phyloP scores from a whole-genome alignment of 2,888 invertebrate species.

The Atrina japonica region DNA sequence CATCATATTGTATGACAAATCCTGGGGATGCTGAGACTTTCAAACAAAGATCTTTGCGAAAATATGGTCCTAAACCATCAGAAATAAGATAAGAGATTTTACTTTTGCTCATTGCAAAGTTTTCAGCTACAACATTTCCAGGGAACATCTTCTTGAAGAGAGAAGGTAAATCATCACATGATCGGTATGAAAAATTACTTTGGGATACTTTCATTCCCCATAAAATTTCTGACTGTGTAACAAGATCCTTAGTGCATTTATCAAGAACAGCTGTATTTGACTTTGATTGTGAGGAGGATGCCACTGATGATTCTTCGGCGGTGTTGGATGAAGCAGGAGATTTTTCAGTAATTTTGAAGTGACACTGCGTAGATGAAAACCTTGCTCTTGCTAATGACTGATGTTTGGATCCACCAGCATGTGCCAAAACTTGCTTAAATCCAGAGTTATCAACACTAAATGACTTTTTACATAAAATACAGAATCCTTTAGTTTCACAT shows the following conservation, averaged over 20 bases:
- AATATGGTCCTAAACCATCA: conserved; percentile 47
- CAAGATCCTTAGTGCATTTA: conserved; percentile 37
- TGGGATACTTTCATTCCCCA: conserved; percentile 42
- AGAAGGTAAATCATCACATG: conserved; percentile 34
- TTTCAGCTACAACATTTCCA: conserved; percentile 23
- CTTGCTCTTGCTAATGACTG: conserved; percentile 26
- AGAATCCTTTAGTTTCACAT: conserved; percentile 36
- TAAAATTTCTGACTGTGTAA: conserved; percentile 29
- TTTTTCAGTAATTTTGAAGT: conserved; percentile 20
- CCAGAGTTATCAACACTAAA: conserved; percentile 41
- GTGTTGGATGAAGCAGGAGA: conserved; percentile 31
- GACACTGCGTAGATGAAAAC: conserved; percentile 27
- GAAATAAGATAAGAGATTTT: too few relatives aligned
- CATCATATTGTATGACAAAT: conserved; percentile 43
- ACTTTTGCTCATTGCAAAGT: conserved; percentile 44
- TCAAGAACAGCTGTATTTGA: conserved; percentile 33
- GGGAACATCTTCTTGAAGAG: conserved; percentile 46
- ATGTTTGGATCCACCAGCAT: conserved; percentile 35
- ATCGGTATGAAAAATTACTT: conserved; percentile 36
- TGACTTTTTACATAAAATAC: too few relatives aligned
- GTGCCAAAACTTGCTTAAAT: conserved; percentile 33
- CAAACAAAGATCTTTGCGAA: conserved; percentile 31
- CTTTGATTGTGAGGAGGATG: conserved; percentile 27
- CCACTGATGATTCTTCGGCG: conserved; percentile 25
- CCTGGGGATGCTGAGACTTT: conserved; percentile 9